Evolutionary conservation across 2,113 vertebrate genomes (phyloP).

Genomic region (Ciconia maguari): DNA sequence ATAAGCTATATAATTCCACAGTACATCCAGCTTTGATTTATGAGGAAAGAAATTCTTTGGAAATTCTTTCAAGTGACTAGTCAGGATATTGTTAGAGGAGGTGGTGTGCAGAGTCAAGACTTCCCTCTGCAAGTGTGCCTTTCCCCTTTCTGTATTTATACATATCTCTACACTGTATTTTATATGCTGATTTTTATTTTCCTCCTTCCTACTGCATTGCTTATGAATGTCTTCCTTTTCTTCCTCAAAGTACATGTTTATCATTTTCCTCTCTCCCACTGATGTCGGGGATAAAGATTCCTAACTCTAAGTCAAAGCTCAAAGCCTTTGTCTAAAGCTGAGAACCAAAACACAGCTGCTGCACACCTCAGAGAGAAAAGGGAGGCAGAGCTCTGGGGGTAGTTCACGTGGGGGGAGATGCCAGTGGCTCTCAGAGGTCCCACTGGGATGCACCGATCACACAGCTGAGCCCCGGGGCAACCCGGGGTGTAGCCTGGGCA

Average conservation of each 20-base stretch:
- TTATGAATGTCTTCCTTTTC: not conserved
- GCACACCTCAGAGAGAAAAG: not conserved
- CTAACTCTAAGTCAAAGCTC: not conserved
- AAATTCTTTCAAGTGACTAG: not conserved
- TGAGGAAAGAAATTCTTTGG: not conserved
- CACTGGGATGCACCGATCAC: not conserved
- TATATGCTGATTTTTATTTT: not conserved
- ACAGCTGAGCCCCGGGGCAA: not conserved
- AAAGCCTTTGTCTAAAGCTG: not conserved
- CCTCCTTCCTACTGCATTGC: not conserved
- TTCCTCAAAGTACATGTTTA: not conserved
- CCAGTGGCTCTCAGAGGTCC: not conserved
- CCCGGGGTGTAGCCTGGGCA: not conserved
- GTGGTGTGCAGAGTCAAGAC: not conserved
- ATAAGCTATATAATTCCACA: not conserved
- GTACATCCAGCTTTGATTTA: not conserved
- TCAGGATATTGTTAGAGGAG: not conserved
- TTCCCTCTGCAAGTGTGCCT: not conserved
- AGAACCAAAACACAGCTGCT: not conserved
- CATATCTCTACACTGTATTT: not conserved
- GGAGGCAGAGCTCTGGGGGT: not conserved
- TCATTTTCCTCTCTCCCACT: not conserved
- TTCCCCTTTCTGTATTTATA: not conserved
- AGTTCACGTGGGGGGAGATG: not conserved
- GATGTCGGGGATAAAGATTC: not conserved